These are phyloP conservation scores for Parochlus steinenii DNA, from an alignment of 2,888 invertebrate genomes.

Conservation along the genomic window DNA sequence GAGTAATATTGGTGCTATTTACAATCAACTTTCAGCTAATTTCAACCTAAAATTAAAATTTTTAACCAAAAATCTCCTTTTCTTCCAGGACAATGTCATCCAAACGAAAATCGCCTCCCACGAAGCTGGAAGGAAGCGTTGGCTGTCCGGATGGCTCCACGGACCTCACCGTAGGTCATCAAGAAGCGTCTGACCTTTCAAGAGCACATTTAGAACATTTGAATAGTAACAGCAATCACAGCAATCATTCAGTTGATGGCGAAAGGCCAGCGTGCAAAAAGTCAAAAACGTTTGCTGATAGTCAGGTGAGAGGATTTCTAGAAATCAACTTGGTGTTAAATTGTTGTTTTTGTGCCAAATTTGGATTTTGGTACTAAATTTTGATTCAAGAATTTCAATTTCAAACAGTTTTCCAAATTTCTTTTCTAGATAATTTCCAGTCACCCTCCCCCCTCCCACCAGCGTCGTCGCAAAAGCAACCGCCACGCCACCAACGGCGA, in stretches of 20 bases:
- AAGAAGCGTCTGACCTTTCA: slow-evolving; percentile 18
- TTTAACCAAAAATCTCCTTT: slow-evolving; percentile 19
- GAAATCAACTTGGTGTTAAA: too few relatives aligned
- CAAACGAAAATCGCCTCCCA: slow-evolving; percentile 91
- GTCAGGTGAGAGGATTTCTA: too few relatives aligned
- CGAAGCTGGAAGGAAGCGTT: slow-evolving; percentile 62
- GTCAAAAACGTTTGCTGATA: background rate
- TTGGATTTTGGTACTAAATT: too few relatives aligned
- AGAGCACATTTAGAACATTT: slow-evolving; percentile 1
- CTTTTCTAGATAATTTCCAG: too few relatives aligned
- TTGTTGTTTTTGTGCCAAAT: too few relatives aligned
- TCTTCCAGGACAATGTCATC: slow-evolving; percentile 86
- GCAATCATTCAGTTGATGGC: slow-evolving; percentile 5
- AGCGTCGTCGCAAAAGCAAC: slow-evolving; percentile 1
- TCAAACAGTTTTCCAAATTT: too few relatives aligned
- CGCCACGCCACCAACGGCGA: background rate
- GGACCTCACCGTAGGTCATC: slow-evolving; percentile 30
- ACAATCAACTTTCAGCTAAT: background rate
- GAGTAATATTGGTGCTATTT: too few relatives aligned
- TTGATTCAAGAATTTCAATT: too few relatives aligned
- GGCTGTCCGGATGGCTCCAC: slow-evolving; percentile 5
- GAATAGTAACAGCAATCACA: slow-evolving; percentile 10
- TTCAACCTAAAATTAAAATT: background rate
- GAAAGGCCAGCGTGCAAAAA: too few relatives aligned
- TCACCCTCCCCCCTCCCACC: background rate